Conservation (phyloP, 2,888 invertebrate species). For the Allacma fusca region DNA sequence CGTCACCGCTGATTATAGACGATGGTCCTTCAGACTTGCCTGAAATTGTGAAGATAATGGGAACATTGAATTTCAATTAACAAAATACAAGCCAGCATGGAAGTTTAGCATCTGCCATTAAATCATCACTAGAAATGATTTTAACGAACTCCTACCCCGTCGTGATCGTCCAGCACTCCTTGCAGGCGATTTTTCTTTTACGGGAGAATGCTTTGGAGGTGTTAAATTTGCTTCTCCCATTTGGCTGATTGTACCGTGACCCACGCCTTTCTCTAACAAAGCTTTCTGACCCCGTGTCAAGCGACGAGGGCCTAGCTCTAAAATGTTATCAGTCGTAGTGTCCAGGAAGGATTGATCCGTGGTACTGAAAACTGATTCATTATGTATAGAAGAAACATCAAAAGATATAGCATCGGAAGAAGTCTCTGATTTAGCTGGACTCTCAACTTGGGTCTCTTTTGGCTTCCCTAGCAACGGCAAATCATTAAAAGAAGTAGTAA, state of each 20-base stretch:
- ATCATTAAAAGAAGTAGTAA: background rate
- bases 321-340: conserved; percentile 14
- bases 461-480: background rate
- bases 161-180: conserved; percentile 11
- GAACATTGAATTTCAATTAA: too few species aligned
- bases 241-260: conserved; percentile 1
- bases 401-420: background rate
- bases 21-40: conserved; percentile 33
- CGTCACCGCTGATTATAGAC: conserved; percentile 11
- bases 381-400: background rate
- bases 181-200: conserved; percentile 25
- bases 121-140: too few species aligned
- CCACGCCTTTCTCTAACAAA: conserved; percentile 12
- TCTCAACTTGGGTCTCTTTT: background rate
- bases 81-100: too few species aligned
- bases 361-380: background rate
- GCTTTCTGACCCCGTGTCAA: conserved; percentile 38
- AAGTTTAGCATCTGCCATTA: too few species aligned
- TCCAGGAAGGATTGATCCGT: conserved; percentile 19
- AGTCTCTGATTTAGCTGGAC: background rate
- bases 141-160: conserved; percentile 6
- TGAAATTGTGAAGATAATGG: background rate
- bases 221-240: conserved; percentile 41
- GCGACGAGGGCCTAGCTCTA: conserved; percentile 31
- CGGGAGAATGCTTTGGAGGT: conserved; percentile 37